A percentile compares a stretch with the other conserved stretches of the same genome.
phyloP scores from a whole-genome alignment of 1,140 invertebrate genomes.

The Drosophila murphyi region DNA sequence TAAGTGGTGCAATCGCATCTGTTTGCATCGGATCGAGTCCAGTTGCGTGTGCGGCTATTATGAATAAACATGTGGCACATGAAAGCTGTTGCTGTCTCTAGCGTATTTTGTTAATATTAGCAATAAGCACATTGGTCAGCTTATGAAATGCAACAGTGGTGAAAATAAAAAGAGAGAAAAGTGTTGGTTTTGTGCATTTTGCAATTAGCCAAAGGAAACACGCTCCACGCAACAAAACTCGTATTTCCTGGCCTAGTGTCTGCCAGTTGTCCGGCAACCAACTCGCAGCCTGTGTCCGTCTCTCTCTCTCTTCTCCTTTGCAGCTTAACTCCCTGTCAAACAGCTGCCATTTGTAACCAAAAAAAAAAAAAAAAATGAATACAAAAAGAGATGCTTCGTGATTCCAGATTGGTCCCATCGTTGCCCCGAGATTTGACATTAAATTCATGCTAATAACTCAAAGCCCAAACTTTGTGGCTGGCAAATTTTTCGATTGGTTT shows the following conservation, averaged over 20 bases:
- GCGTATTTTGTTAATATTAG: slow-evolving; percentile 51
- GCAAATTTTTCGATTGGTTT: slow-evolving; percentile 26
- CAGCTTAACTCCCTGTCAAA: background rate
- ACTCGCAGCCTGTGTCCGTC: slow-evolving; percentile 1
- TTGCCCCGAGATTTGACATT: slow-evolving; percentile 65
- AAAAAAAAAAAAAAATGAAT: background rate
- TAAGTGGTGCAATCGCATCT: slow-evolving; percentile 22
- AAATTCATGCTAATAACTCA: slow-evolving; percentile 50
- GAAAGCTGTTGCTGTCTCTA: slow-evolving; percentile 40
- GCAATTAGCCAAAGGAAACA: slow-evolving; percentile 50
- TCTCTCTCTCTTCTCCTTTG: background rate
- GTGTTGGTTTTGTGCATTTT: slow-evolving; percentile 27
- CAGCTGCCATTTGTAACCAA: slow-evolving; percentile 39
- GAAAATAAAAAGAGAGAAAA: slow-evolving; percentile 44
- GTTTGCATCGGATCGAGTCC: slow-evolving; percentile 13
- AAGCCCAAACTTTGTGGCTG: slow-evolving; percentile 39
- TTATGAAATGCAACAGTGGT: slow-evolving; percentile 38
- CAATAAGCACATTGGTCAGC: slow-evolving; percentile 27
- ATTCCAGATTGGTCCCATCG: slow-evolving; percentile 46
- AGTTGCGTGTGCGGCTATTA: slow-evolving; percentile 60
- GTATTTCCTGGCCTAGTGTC: slow-evolving; percentile 47
- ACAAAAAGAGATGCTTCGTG: slow-evolving; percentile 52
- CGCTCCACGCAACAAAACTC: slow-evolving; percentile 32
- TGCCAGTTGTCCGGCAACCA: slow-evolving; percentile 34
- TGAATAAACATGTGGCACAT: slow-evolving; percentile 77